Conservation (phyloP, 1,140 invertebrate genomes). For the Drosophila bipectinata region DNA sequence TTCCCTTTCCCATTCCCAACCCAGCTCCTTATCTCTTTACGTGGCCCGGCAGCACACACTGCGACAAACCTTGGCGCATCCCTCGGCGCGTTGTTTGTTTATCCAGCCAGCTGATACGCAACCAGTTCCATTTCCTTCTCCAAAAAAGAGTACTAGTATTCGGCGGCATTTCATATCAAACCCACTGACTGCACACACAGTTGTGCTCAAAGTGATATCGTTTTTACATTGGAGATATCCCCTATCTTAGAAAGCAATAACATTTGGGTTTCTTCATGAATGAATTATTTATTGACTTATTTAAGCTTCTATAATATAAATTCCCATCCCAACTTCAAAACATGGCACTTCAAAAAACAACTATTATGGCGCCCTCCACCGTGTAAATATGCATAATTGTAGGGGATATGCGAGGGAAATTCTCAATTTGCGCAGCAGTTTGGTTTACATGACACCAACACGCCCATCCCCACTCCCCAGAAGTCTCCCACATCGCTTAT, state of each 20-base stretch:
- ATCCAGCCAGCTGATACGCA: slow-evolving; percentile 25
- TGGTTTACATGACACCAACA: background rate
- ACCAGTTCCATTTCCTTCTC: slow-evolving; percentile 3
- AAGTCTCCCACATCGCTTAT: slow-evolving; percentile 4
- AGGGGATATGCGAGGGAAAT: no score
- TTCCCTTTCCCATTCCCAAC: background rate
- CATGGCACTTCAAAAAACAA: no score
- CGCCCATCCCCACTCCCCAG: background rate
- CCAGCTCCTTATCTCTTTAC: slow-evolving; percentile 62
- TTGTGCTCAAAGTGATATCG: no score
- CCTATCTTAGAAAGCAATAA: background rate
- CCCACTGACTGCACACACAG: background rate
- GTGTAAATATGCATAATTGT: slow-evolving; percentile 39
- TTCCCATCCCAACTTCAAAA: background rate
- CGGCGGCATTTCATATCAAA: background rate
- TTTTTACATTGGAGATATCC: no score
- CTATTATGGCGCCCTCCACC: slow-evolving; percentile 8
- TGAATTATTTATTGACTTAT: background rate
- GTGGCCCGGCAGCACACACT: slow-evolving; percentile 57
- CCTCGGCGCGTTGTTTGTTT: slow-evolving; percentile 18
- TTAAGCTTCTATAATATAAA: no score
- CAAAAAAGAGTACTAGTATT: background rate
- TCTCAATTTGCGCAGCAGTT: slow-evolving; percentile 29
- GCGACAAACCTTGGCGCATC: slow-evolving; percentile 43
- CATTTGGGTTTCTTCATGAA: background rate